Base-by-base conservation (phyloP, 2,797 vertebrate species). In the Todus mexicanus region DNA sequence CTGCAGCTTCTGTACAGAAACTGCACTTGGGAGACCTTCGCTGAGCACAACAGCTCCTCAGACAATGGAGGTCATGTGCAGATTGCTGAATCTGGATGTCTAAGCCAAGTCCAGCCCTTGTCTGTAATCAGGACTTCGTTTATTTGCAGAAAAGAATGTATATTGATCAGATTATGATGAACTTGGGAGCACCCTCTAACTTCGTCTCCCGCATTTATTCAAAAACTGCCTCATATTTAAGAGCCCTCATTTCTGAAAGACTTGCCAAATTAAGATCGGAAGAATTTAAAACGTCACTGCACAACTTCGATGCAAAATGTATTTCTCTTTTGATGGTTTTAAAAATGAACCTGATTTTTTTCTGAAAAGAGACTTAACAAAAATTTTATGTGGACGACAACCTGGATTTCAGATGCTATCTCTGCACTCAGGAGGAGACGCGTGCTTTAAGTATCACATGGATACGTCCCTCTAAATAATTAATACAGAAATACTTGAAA, bases 41-140 rank as follows among this genome's bases (percentile, higher is more conserved):
- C 27, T 11, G 43, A 79, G 43, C 61, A 80, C 40, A 85, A 8
- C 2, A 25, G 57, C 40, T 83, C 61, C 82, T 68, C 2, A 74
- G 26, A 50, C 29, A 60, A n/a, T 12, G 4, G 3, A 60, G 31
- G 61, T 57, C 45, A 42, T 5, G 11, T 21, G 33, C 0, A 53
- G 21, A 47, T 22, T 80, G 59, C 60, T 18, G 13, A 70, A 40
- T 54, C 9, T 42, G 57, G 26, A 73, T 42, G 47, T 79, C 33
- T 48, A n/a, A 61, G 27, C 10, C 1, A 4, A 81, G 27, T 23
- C 25, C 47, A 47, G 54, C 22, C 1, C 0, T 7, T 23, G 29
- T 5, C 48, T 53, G 17, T 26, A 42, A 83, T 10, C 12, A 85
- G 15, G 43, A 65, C 10, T 64, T 17, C 37, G 43, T 92, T 70